Conservation (phyloP, 2,113 vertebrate species). For the Paradisaea rubra region DNA sequence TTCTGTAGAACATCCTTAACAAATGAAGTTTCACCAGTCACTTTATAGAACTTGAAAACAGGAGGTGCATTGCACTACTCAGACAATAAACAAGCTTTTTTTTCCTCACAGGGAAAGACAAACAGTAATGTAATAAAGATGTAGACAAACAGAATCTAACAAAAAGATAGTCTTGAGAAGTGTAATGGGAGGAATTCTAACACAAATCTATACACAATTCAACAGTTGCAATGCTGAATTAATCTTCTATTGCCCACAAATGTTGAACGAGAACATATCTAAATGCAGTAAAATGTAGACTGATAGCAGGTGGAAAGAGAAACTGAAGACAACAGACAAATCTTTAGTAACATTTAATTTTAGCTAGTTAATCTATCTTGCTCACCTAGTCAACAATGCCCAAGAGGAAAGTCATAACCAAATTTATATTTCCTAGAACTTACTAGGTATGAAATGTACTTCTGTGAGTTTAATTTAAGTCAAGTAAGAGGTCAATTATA, state of each 20-base stretch:
- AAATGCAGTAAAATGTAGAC: not conserved
- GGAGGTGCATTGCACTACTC: not conserved
- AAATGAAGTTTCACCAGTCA: not conserved
- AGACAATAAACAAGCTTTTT: not conserved
- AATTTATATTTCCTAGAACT: not conserved
- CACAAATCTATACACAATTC: not conserved
- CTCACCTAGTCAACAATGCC: not conserved
- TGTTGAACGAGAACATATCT: not conserved
- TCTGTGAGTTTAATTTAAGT: not conserved
- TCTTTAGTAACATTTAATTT: not conserved
- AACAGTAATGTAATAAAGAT: not conserved
- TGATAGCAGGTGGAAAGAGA: not conserved
- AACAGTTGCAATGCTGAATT: not conserved
- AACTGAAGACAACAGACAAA: not conserved
- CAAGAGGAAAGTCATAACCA: not conserved
- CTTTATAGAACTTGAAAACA: not conserved
- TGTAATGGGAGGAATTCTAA: not conserved
- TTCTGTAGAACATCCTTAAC: not conserved
- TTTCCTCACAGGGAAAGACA: not conserved
- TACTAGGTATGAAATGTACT: not conserved
- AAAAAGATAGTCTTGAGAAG: not conserved
- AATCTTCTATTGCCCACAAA: not conserved
- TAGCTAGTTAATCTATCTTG: not conserved
- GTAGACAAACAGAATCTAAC: not conserved
- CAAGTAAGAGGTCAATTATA: not conserved